phyloP scores from a whole-genome alignment of 2,888 invertebrate genomes.

The Lypha dubia region DNA sequence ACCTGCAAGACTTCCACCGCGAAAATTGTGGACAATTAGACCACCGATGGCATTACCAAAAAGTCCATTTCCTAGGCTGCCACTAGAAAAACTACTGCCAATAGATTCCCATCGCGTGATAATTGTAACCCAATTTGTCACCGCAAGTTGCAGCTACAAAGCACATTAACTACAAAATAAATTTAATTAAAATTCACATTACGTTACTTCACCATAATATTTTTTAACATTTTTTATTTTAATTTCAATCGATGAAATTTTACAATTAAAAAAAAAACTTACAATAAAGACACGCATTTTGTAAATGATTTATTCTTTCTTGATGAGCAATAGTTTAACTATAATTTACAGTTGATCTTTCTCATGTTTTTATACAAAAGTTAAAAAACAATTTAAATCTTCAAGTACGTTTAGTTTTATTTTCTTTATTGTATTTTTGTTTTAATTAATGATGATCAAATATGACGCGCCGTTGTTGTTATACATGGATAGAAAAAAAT shows the following conservation, averaged over 20 bases:
- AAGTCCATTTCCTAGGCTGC: conserved; percentile 18
- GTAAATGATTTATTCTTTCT: conserved; percentile 75
- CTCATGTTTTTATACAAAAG: conserved; percentile 55
- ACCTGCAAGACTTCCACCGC: conserved; percentile 47
- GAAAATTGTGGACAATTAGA: conserved; percentile 37
- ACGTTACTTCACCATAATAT: no score
- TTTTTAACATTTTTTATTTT: background rate
- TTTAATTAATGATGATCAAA: conserved; percentile 42
- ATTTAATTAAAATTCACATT: background rate
- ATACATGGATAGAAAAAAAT: background rate
- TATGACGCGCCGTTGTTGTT: conserved; percentile 20
- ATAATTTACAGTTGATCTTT: conserved; percentile 23
- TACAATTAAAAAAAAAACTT: conserved; percentile 53
- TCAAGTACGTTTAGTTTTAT: conserved; percentile 49
- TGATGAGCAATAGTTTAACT: conserved; percentile 76
- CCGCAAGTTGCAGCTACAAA: conserved; percentile 77
- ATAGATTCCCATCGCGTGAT: conserved; percentile 75
- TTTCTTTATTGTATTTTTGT: no score
- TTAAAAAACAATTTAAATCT: background rate
- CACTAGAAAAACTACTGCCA: conserved; percentile 25
- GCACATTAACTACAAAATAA: conserved; percentile 76
- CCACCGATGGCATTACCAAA: conserved; percentile 10
- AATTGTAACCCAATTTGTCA: conserved; percentile 80
- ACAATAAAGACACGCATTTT: conserved; percentile 72
- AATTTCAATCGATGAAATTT: background rate